Base-by-base conservation (phyloP, 2,888 invertebrate species). In the Chaetogeoica ovagalla region DNA sequence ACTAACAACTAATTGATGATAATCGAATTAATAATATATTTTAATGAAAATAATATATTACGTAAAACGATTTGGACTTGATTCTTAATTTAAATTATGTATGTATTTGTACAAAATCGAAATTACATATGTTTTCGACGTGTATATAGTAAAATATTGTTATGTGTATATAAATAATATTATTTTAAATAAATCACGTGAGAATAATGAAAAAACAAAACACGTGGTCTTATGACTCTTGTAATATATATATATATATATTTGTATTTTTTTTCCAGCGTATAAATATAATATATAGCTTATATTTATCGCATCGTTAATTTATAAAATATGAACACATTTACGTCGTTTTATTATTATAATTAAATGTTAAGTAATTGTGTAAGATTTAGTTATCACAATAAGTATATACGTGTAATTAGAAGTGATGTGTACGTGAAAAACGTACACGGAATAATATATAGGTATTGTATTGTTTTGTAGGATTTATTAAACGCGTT, bases 381-480 rank as follows among this genome's bases (percentile, higher is more conserved):
- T 55, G 37, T 55, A 74, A 52, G 21, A n/a, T 73, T 52, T 62
- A 73, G 21, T 48, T 21, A 74, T 63, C 63, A 74, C 52, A 9
- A 73, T 73, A 52, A 17, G 21, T 21, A n/a, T n/a, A n/a, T n/a
- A 23, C 52, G 37, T 62, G 23, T 62, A n/a, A 52, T 63, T 48
- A 63, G 52, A 63, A 63, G 63, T 73, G 63, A n/a, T 63, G 52
- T 73, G 2, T n/a, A n/a, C n/a, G n/a, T n/a, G 13, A 21, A 55
- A 68, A 59, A 9, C 37, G 9, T 74, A 55, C 17, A 21, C 21
- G 19, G 63, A 57, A 57, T 55, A 11, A 48, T 63, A 63, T 63
- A 19, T 73, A 63, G 30, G 63, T 74, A 6, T 43, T 57, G n/a
- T 55, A n/a, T 23, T 60, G 23, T 72, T 30, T 55, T 55, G 60